Conservation (phyloP, 2,113 vertebrate genomes). For the Esox niger region DNA sequence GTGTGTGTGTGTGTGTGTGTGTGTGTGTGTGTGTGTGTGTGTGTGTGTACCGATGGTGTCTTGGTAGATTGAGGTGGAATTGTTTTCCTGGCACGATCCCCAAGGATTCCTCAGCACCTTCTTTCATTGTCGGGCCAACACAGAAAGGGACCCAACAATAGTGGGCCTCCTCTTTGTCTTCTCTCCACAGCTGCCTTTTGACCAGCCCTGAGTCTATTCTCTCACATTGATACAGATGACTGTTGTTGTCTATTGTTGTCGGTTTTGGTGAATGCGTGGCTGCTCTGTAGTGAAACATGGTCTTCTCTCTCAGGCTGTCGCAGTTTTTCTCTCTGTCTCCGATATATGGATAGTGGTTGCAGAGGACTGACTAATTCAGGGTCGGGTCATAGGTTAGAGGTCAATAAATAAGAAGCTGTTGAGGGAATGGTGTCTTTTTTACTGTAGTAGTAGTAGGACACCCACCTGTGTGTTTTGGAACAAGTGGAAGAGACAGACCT, state of each 20-base stretch:
- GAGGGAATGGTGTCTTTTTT: not conserved
- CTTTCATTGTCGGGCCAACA: conserved; percentile 49
- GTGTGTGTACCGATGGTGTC: conserved; percentile 40
- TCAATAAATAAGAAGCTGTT: conserved; percentile 13
- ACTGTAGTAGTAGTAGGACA: not conserved
- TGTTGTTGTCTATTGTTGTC: conserved; percentile 56
- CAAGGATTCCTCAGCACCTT: conserved; percentile 51
- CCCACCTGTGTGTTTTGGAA: not conserved
- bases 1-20: no score
- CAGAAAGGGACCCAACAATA: conserved; percentile 56
- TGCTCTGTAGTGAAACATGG: conserved; percentile 46
- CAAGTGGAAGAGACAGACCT: not conserved
- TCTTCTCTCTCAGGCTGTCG: conserved; percentile 29
- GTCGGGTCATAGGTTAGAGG: conserved; percentile 31
- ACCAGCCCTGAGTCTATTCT: conserved; percentile 58
- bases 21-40: conserved; percentile 49
- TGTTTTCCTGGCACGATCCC: conserved; percentile 61
- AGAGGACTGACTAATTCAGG: conserved; percentile 4
- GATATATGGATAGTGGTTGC: conserved; percentile 19
- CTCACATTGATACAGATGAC: conserved; percentile 47
- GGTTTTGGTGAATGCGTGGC: conserved; percentile 52
- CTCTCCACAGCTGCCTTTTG: conserved; percentile 55
- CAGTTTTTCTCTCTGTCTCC: conserved; percentile 13
- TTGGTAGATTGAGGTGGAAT: conserved; percentile 36
- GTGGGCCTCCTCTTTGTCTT: conserved; percentile 58